Conservation (phyloP, 2,797 vertebrate genomes). For the Vespertilio murinus region DNA sequence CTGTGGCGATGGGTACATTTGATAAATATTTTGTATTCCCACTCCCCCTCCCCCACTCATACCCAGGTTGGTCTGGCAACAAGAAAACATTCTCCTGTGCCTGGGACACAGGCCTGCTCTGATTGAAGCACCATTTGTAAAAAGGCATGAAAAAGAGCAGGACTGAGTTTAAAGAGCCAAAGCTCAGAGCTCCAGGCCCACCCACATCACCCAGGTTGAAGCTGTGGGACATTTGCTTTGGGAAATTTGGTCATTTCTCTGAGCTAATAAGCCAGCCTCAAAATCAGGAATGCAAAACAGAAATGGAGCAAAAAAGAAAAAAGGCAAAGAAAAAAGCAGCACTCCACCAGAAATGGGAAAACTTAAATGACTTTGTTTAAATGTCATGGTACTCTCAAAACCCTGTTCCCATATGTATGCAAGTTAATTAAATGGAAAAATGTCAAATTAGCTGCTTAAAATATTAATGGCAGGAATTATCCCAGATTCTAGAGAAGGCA, state of each 20-base stretch:
- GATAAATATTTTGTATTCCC: neutral
- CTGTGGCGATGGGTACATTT: neutral
- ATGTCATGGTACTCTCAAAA: slow-evolving; percentile 70
- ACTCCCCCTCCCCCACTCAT: neutral
- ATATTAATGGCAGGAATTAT: slow-evolving; percentile 69
- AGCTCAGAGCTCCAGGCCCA: slow-evolving; percentile 25
- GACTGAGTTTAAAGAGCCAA: neutral
- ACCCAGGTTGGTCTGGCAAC: neutral
- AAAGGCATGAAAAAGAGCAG: slow-evolving; percentile 28
- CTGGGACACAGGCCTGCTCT: neutral
- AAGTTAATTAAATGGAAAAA: slow-evolving; percentile 83
- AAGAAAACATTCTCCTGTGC: slow-evolving; percentile 29
- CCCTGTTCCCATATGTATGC: slow-evolving; percentile 67
- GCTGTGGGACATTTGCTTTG: slow-evolving; percentile 51
- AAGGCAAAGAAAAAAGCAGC: slow-evolving; percentile 22
- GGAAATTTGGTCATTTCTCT: slow-evolving; percentile 64
- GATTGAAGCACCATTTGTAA: slow-evolving; percentile 21
- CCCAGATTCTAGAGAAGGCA: slow-evolving; percentile 47
- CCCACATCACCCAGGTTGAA: slow-evolving; percentile 52
- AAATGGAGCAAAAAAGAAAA: slow-evolving; percentile 12
- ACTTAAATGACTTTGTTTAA: slow-evolving; percentile 68
- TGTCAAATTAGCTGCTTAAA: slow-evolving; percentile 79
- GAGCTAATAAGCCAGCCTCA: slow-evolving; percentile 59
- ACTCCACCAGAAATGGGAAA: slow-evolving; percentile 49
- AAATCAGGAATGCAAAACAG: slow-evolving; percentile 63